Conservation (phyloP, 2,888 invertebrate genomes). For the Diaperis boleti region DNA sequence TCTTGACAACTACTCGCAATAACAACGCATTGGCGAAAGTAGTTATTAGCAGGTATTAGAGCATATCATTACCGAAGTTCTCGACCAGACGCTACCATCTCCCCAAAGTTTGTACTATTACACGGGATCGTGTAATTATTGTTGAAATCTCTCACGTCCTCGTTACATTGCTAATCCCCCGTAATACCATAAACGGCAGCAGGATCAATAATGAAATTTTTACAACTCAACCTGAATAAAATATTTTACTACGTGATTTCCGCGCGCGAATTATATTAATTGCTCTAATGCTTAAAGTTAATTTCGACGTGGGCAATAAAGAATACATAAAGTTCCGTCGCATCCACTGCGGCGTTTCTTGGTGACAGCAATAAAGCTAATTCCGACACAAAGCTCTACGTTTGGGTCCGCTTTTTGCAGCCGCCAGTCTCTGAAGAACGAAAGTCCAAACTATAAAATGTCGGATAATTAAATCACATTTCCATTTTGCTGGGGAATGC, state of each 20-base stretch:
- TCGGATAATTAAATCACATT: slow-evolving; percentile 48
- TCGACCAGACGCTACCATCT: slow-evolving; percentile 19
- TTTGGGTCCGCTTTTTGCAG: slow-evolving; percentile 43
- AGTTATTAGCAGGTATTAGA: slow-evolving; percentile 38
- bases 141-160: slow-evolving; percentile 26
- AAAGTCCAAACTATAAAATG: slow-evolving; percentile 48
- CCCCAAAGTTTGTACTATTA: slow-evolving; percentile 31
- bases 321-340: slow-evolving; percentile 51
- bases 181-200: slow-evolving; percentile 14
- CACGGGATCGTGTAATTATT: slow-evolving; percentile 32
- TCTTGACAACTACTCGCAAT: slow-evolving; percentile 1
- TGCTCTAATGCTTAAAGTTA: slow-evolving; percentile 45
- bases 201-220: slow-evolving; percentile 5
- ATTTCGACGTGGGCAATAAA: slow-evolving; percentile 48
- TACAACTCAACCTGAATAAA: slow-evolving; percentile 1
- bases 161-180: neutral
- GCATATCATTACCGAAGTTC: slow-evolving; percentile 34
- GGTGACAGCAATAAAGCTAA: slow-evolving; percentile 48
- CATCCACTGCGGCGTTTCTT: slow-evolving; percentile 46
- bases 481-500: slow-evolving; percentile 48
- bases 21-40: slow-evolving; percentile 2
- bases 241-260: slow-evolving; percentile 22
- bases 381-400: slow-evolving; percentile 48
- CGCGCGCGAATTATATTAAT: slow-evolving; percentile 46
- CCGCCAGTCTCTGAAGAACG: slow-evolving; percentile 38